These are phyloP conservation scores for Epizoanthus rinbou DNA, from an alignment of 92 coral and sea anemone genomes.

Conservation along the genomic window DNA sequence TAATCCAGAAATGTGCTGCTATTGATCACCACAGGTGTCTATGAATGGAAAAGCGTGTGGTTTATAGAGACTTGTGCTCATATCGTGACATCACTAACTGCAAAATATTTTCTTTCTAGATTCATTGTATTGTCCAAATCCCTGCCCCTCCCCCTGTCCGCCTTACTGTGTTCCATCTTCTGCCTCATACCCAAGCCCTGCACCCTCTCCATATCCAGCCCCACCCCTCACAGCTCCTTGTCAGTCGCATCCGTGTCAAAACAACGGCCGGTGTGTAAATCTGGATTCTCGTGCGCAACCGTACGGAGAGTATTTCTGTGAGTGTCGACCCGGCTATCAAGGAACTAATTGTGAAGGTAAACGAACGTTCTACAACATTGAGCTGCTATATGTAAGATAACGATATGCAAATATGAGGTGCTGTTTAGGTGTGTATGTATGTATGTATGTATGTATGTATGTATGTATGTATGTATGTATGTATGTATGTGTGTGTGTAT, in stretches of 20 bases:
- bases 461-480: too few relatives aligned
- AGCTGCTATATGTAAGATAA: neutral
- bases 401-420: too few relatives aligned
- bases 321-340: constrained; percentile 42
- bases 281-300: constrained; percentile 16
- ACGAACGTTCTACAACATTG: neutral
- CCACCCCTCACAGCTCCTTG: constrained; percentile 3
- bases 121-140: constrained; percentile 12
- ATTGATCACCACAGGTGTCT: too few relatives aligned
- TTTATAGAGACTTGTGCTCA: too few relatives aligned
- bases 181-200: neutral
- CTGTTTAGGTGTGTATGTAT: too few relatives aligned
- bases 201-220: constrained; percentile 3
- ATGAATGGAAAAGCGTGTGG: too few relatives aligned
- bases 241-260: constrained; percentile 20
- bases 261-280: constrained; percentile 41
- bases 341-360: constrained; percentile 51
- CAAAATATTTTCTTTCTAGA: neutral
- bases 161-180: neutral
- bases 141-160: constrained; percentile 20
- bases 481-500: too few relatives aligned
- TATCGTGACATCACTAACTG: too few relatives aligned
- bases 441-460: too few relatives aligned
- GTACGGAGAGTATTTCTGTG: constrained; percentile 17
- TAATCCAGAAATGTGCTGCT: too few relatives aligned